Evolutionary conservation across 2,113 vertebrate species (phyloP), one percentile per base, ranked within the genome.

Genomic region (Typhlomys cinereus): DNA sequence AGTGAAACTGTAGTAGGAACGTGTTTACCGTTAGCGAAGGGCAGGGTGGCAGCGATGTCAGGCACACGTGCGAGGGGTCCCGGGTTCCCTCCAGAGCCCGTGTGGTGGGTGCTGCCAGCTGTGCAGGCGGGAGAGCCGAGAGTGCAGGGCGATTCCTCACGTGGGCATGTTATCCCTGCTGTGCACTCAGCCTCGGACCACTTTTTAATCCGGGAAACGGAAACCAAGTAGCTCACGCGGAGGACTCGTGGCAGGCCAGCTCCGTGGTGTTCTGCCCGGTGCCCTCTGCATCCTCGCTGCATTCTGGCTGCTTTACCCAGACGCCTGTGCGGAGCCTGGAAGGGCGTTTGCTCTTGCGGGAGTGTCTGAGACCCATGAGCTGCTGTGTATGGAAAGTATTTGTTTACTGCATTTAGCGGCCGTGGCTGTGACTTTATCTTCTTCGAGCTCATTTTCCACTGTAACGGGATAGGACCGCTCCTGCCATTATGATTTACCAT

Each of bases 401-500:
- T 82, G 44, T 86, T 89, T 93, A 91, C 82, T 92, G 92, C 92
- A 74, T 88, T 92, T 93, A 89, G 92, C 81, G 80, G 62, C 50
- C 80, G 29, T 87, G 76, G 48, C 96, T 96, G 67, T 90, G 94
- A 90, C 90, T 95, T 92, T 88, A 88, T 95, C 94, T 93, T 93
- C 85, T 95, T 90, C 82, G 89, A 92, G 90, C 70, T 95, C 66
- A 73, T 92, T 96, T 95, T 96, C 93, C 80, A 92, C 64, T 1
- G 12, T 94, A 92, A 95, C 75, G 87, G 75, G 70, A 90, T 95
- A 93, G 93, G 95, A 95, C 95, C 71, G 54, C 76, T 90, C 91
- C 95, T 87, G 94, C 87, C 87, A 87, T 95, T 92, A 95, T 92
- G 94, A 96, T 84, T 95, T 92, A 95, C 86, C 86, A 27, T 50